phyloP scores from a whole-genome alignment of 2,888 invertebrate species.

The Cephus pygmeus region DNA sequence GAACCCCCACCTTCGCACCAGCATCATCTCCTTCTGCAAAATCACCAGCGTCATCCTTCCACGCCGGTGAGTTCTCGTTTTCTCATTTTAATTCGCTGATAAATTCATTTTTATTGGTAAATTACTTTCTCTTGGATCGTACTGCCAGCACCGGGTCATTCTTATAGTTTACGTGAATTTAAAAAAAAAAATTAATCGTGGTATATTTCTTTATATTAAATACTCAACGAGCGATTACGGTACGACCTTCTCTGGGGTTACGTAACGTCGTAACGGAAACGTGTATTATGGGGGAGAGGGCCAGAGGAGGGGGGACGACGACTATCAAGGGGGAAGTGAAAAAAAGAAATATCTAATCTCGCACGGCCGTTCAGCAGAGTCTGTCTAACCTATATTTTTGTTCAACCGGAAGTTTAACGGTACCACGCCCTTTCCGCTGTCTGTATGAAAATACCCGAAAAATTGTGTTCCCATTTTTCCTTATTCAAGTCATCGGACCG shows the following conservation, averaged over 20 bases:
- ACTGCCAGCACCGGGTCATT: background rate
- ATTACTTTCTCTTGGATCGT: background rate
- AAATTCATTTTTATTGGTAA: background rate
- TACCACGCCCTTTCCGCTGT: constrained; percentile 1
- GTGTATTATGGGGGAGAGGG: background rate
- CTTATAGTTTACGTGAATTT: background rate
- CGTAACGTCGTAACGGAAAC: background rate
- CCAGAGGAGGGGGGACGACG: background rate
- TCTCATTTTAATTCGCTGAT: background rate
- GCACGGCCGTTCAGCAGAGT: constrained; percentile 34
- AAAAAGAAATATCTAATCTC: constrained; percentile 45
- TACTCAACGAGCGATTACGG: background rate
- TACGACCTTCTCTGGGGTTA: background rate
- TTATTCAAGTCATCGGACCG: background rate
- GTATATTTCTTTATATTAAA: background rate
- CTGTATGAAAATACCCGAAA: background rate
- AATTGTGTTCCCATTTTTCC: background rate
- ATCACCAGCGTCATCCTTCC: constrained; percentile 54
- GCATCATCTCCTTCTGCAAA: constrained; percentile 52
- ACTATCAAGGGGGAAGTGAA: constrained; percentile 16
- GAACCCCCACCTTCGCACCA: constrained; percentile 44
- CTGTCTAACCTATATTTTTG: constrained; percentile 28
- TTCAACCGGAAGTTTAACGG: background rate
- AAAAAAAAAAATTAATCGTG: background rate
- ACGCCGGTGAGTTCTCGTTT: constrained; percentile 50